Evolutionary conservation across 1,140 invertebrate genomes (phyloP), one percentile per base, ranked within the genome.

Genomic region (Ostrea denselamellosa): DNA sequence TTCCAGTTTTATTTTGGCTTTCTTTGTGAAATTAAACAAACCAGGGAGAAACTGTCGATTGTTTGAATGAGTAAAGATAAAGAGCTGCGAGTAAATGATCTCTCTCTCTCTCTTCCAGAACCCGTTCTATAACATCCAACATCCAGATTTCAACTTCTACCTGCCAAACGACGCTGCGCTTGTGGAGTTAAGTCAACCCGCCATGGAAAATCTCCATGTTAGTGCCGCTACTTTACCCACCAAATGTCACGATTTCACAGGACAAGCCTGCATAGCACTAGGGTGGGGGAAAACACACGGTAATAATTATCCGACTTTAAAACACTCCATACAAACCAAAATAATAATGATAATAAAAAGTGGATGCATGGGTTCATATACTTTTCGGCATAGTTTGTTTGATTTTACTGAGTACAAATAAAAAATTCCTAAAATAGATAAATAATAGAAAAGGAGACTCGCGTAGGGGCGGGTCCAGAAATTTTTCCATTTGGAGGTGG

Each of bases 121-220:
- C 34, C 86, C 86, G 3, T 87, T 87, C 86, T 87, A 87, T 51
- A 85, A 87, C 86, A 51, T 87, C 14, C 86, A 87, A 34, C 54
- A 51, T 25, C 58, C 86, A 0, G 86, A 87, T 12, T 83, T 83
- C 44, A 68, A n/a, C n/a, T 87, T 84, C 51, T 87, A 87, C 62
- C 44, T 87, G 14, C 86, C 86, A 19, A 84, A 87, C 25, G 86
- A 87, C 25, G 58, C 83, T 17, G 17, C 82, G 2, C n/a, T 87
- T 22, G 0, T 87, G 65, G 86, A 87, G 19, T 54, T 87, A 12
- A 62, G 19, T 34, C 86, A 77, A n/a, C 83, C 86, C 9, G 86
- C 65, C 10, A n/a, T 71, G 4, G 25, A 68, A 10, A 87, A 87
- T 19, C 28, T n/a, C n/a, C 68, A 87, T 25, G 83, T 83, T 10